phyloP scores from a whole-genome alignment of 2,888 invertebrate species.

The Zelleria hepariella region DNA sequence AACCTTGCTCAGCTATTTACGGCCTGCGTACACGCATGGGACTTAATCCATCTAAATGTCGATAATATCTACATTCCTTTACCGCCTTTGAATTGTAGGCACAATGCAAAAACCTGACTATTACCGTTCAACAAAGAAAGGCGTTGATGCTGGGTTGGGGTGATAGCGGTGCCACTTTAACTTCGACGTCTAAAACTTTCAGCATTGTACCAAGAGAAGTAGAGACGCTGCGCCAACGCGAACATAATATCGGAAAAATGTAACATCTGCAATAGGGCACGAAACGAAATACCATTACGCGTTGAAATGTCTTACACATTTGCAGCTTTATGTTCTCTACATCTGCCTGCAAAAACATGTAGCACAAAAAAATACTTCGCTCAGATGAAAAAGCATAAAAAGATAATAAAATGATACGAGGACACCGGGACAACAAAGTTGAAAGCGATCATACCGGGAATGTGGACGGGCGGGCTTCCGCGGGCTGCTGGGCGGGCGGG shows the following conservation, averaged over 20 bases:
- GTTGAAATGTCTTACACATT: not conserved
- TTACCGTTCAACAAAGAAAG: too few species aligned
- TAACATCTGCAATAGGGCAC: not conserved
- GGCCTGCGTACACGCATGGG: slow-evolving; percentile 27
- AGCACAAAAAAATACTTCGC: not conserved
- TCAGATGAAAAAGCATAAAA: not conserved
- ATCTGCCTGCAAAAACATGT: not conserved
- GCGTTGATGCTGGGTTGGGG: too few species aligned
- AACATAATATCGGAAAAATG: not conserved
- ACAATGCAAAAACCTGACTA: too few species aligned
- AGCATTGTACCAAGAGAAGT: too few species aligned
- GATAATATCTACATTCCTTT: not conserved
- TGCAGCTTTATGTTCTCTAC: slow-evolving; percentile 13
- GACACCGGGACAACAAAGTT: slow-evolving; percentile 18
- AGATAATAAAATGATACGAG: not conserved
- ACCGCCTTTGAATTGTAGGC: not conserved
- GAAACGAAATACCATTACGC: not conserved
- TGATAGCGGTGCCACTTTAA: too few species aligned
- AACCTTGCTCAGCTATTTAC: slow-evolving; percentile 60
- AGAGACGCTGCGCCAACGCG: not conserved
- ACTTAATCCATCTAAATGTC: not conserved
- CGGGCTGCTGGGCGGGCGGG: slow-evolving; percentile 25
- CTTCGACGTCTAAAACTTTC: too few species aligned
- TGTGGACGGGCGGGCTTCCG: slow-evolving; percentile 23
- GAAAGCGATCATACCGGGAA: slow-evolving; percentile 30